phyloP scores from a whole-genome alignment of 2,113 vertebrate genomes.

The Zosterops hypoxanthus region DNA sequence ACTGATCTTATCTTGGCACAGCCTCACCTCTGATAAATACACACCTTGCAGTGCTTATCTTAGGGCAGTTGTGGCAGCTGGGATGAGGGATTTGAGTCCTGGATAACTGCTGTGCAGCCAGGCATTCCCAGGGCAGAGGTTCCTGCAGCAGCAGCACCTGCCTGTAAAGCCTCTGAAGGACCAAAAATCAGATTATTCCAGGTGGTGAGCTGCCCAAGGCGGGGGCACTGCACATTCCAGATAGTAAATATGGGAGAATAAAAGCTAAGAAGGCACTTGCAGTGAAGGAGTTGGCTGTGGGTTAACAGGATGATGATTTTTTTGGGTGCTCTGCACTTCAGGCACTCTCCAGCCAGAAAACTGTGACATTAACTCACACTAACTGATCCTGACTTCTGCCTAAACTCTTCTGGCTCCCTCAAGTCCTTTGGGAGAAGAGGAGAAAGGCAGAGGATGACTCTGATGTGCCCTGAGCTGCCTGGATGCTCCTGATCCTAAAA shows the following conservation, averaged over 20 bases:
- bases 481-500: background rate
- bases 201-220: background rate
- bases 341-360: background rate
- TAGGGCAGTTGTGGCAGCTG: background rate
- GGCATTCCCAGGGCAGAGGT: fast-evolving
- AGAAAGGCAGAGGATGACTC: background rate
- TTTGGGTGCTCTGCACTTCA: background rate
- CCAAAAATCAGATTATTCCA: background rate
- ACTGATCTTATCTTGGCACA: background rate
- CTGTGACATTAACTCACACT: background rate
- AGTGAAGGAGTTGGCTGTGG: background rate
- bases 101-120: background rate
- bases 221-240: background rate
- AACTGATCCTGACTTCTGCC: background rate
- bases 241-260: background rate
- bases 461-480: background rate
- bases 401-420: background rate
- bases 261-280: background rate
- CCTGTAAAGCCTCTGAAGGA: fast-evolving
- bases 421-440: background rate
- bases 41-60: background rate
- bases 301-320: background rate
- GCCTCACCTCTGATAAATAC: background rate
- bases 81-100: background rate
- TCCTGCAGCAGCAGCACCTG: background rate